Evolutionary conservation across 2,888 invertebrate genomes (phyloP), one percentile per base, ranked within the genome.

Genomic region (Tuberolachnus salignus): DNA sequence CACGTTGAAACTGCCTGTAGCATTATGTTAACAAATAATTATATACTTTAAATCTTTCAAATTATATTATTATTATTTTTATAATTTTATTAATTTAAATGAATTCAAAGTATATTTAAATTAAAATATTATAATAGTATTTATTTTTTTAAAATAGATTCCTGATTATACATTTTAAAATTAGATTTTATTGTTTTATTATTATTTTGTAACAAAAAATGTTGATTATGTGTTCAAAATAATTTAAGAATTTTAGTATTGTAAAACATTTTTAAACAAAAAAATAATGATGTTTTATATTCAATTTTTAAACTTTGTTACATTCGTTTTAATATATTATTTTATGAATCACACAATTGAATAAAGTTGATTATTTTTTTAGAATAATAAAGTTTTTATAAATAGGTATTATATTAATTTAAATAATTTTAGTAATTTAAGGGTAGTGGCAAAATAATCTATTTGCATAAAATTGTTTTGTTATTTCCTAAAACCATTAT

Each of bases 141-240:
- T 8, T 0, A 26, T 19, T 51, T 46, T n/a, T n/a, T 34, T 26
- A 3, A 23, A 49, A 14, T 16, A 26, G 1, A 6, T 42, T n/a
- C 49, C 26, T 19, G 34, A 8, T 3, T 67, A 70, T 16, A 16
- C 46, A 19, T n/a, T 26, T 42, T 46, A 3, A 4, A 55, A 42
- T 55, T 16, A n/a, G 8, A 21, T 21, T 26, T 66, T 53, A 16
- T 21, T 19, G 14, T 34, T 19, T 14, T 67, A 44, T 71, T n/a
- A n/a, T n/a, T n/a, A n/a, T n/a, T n/a, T 46, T 13, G 3, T 11
- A 44, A 57, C 44, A 46, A 46, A 44, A 10, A 71, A 46, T 57
- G n/a, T 57, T 44, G n/a, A n/a, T 46, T 23, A 57, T 71, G 71
- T 71, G 71, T 71, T 71, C 71, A 71, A n/a, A n/a, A 46, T 71